Conservation (phyloP, 2,888 invertebrate species). For the Sphinx pinastri region DNA sequence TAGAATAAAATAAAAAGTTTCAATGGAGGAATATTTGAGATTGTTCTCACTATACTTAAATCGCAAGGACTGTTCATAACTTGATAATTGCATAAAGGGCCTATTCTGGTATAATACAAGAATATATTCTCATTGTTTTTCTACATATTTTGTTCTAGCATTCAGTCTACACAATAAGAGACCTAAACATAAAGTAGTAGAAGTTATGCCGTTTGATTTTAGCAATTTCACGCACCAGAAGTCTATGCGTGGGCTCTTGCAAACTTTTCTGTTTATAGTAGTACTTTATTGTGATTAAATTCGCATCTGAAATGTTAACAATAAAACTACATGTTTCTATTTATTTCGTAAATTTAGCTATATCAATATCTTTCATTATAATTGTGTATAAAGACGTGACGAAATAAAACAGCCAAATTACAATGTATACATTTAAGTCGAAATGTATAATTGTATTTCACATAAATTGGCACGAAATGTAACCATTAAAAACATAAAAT, state of each 20-base stretch:
- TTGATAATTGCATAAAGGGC: too few species aligned
- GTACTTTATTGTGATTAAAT: constrained; percentile 17
- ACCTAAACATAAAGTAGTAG: background rate
- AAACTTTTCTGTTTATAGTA: background rate
- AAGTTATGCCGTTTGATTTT: background rate
- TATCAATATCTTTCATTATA: background rate
- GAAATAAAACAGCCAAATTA: too few species aligned
- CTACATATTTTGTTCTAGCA: background rate
- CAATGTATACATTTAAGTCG: too few species aligned
- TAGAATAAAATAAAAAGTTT: too few species aligned
- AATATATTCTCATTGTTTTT: too few species aligned
- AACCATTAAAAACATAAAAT: too few species aligned
- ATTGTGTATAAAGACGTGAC: background rate
- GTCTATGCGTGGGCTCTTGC: background rate
- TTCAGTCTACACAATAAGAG: background rate
- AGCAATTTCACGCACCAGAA: background rate
- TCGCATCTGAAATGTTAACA: background rate
- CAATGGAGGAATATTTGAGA: too few species aligned
- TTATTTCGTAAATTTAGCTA: background rate
- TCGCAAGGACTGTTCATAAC: too few species aligned
- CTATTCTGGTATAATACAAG: too few species aligned
- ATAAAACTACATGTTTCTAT: background rate
- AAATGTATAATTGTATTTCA: too few species aligned
- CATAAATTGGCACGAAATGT: too few species aligned
- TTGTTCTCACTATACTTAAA: too few species aligned